A percentile compares a stretch with the other conserved stretches of the same genome.
Conservation (phyloP, 2,113 vertebrate species). For the Tonatia bakeri region DNA sequence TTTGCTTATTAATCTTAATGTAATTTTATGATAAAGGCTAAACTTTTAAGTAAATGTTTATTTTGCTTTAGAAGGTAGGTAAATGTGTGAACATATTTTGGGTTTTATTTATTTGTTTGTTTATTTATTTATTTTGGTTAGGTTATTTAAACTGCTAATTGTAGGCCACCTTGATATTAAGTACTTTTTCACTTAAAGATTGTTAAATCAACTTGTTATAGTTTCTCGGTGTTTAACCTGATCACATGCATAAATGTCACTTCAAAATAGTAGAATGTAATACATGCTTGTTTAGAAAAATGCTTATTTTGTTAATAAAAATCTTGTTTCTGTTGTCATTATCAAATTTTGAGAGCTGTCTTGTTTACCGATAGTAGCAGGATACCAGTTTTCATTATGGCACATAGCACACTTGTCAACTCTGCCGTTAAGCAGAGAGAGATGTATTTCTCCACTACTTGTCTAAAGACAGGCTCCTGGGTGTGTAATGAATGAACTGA, state of each 20-base stretch:
- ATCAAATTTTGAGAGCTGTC: constrained; percentile 10
- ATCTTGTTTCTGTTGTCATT: background rate
- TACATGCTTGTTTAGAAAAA: constrained; percentile 44
- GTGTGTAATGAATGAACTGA: background rate
- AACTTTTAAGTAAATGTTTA: background rate
- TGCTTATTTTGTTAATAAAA: constrained; percentile 28
- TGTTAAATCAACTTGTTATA: constrained; percentile 45
- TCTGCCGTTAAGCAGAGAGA: background rate
- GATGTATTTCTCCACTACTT: background rate
- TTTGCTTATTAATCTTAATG: background rate
- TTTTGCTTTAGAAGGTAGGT: constrained; percentile 20
- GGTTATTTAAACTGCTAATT: constrained; percentile 33
- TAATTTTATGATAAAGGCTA: background rate
- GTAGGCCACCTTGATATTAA: constrained; percentile 18
- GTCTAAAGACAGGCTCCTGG: constrained; percentile 1
- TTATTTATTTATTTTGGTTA: background rate
- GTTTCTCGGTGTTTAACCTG: constrained; percentile 33
- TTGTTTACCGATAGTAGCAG: constrained; percentile 1
- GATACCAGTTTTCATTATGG: constrained; percentile 29
- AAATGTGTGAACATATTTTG: background rate
- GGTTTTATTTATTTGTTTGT: background rate
- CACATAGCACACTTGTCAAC: background rate
- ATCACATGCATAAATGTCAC: constrained; percentile 27
- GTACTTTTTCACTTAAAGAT: constrained; percentile 23
- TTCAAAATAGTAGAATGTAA: background rate